A percentile compares a stretch with the other conserved stretches of the same genome.
These are phyloP conservation scores for Caenorhabditis imperialis DNA, from an alignment of 2,888 invertebrate genomes.

Conservation along the genomic window DNA sequence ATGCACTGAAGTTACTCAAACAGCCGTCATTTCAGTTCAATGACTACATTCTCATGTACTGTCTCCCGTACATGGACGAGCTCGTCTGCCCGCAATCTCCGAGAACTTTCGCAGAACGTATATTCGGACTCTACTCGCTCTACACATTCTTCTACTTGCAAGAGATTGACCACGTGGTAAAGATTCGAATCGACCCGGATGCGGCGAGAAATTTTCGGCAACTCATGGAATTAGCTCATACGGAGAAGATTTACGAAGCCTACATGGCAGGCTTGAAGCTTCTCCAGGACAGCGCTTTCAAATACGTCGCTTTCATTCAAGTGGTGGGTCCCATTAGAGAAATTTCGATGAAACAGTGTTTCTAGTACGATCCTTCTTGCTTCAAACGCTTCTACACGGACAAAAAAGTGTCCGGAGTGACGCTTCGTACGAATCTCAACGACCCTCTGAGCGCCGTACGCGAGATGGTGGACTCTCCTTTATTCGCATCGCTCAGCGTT, in stretches of 20 bases:
- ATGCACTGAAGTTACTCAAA: too few species aligned
- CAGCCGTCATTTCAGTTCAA: too few species aligned
- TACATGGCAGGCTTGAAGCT: conserved; percentile 26
- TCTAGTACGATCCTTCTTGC: conserved; percentile 38
- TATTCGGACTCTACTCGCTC: conserved; percentile 42
- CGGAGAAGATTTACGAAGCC: conserved; percentile 16
- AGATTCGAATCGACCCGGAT: conserved; percentile 52
- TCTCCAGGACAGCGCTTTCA: conserved; percentile 31
- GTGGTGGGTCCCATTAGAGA: conserved; percentile 10
- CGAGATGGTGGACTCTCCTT: not conserved
- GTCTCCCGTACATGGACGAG: conserved; percentile 32
- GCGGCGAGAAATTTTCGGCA: conserved; percentile 14
- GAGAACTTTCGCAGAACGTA: conserved; percentile 24
- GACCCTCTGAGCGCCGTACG: conserved; percentile 26
- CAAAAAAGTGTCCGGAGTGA: conserved; percentile 14
- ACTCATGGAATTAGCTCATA: not conserved
- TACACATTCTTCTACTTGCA: conserved; percentile 48
- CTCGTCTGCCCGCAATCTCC: conserved; percentile 1
- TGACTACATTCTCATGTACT: conserved; percentile 28
- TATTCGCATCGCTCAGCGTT: not conserved
- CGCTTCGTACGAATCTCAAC: conserved; percentile 20
- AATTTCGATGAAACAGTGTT: not conserved
- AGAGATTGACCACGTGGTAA: conserved; percentile 32
- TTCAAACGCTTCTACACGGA: conserved; percentile 42
- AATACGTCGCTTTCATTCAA: conserved; percentile 26